Percentiles rank a stretch among this genome's conserved stretches.
Conservation (phyloP, 2,113 vertebrate species). For the Megalops atlanticus region DNA sequence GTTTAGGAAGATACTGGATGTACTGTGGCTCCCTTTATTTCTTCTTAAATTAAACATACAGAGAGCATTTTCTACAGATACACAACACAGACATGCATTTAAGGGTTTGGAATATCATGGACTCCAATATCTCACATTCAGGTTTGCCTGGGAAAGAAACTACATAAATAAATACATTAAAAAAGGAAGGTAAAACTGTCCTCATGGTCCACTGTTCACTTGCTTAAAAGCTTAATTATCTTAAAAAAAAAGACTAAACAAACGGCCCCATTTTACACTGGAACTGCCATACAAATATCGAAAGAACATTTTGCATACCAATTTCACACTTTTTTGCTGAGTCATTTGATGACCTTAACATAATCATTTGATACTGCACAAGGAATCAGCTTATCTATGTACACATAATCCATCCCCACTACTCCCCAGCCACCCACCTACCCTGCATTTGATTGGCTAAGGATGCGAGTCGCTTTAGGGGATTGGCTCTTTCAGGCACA, state of each 20-base stretch:
- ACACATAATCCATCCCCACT: constrained; percentile 1
- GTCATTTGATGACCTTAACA: neutral
- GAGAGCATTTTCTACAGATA: constrained; percentile 59
- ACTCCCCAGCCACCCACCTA: constrained; percentile 1
- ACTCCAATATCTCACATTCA: constrained; percentile 3
- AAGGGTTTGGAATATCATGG: constrained; percentile 22
- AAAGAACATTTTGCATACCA: constrained; percentile 44
- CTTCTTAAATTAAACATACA: constrained; percentile 57
- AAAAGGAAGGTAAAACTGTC: constrained; percentile 26
- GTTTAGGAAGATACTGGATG: neutral
- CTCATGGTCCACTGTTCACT: constrained; percentile 24
- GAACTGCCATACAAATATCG: constrained; percentile 63
- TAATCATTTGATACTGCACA: constrained; percentile 10
- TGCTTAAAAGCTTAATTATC: neutral
- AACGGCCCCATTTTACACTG: constrained; percentile 57
- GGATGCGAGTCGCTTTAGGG: neutral
- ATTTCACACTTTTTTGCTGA: constrained; percentile 1
- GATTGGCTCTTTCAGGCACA: neutral
- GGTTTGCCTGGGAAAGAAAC: neutral
- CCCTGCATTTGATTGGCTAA: neutral
- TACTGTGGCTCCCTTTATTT: constrained; percentile 28
- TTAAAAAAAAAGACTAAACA: constrained; percentile 45
- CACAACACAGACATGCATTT: constrained; percentile 59
- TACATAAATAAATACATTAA: constrained; percentile 3
- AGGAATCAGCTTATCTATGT: constrained; percentile 22